These are phyloP conservation scores for Acipenser transmontanus DNA, from an alignment of 2,797 vertebrate species.

Conservation along the genomic window DNA sequence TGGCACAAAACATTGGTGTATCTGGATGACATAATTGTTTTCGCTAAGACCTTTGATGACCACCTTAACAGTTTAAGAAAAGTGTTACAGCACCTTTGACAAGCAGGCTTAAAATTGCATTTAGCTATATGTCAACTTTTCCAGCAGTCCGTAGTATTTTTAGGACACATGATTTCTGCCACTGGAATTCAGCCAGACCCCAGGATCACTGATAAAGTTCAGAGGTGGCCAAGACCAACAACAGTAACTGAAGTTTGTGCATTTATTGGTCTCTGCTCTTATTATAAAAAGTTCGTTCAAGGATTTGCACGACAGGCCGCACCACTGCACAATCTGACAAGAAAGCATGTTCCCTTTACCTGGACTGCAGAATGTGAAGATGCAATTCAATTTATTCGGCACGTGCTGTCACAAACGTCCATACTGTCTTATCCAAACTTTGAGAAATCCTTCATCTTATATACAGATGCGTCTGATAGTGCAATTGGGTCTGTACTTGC, in stretches of 20 bases:
- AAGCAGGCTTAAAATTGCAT: not conserved
- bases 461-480: too few species aligned
- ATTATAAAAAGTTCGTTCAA: not conserved
- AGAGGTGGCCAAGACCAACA: not conserved
- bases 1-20: not conserved
- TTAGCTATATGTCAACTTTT: not conserved
- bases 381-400: too few species aligned
- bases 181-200: not conserved
- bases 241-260: not conserved
- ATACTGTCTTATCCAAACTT: too few species aligned
- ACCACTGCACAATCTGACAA: not conserved
- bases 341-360: not conserved
- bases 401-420: too few species aligned
- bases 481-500: not conserved
- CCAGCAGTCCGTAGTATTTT: not conserved
- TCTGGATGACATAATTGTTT: not conserved
- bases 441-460: too few species aligned
- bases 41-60: not conserved
- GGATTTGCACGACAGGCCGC: too few species aligned
- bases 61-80: not conserved
- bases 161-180: not conserved
- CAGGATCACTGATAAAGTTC: not conserved
- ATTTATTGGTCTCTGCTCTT: too few species aligned
- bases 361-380: not conserved
- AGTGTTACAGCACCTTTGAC: not conserved